Conservation (phyloP, 2,113 vertebrate species). For the Podarcis muralis region DNA sequence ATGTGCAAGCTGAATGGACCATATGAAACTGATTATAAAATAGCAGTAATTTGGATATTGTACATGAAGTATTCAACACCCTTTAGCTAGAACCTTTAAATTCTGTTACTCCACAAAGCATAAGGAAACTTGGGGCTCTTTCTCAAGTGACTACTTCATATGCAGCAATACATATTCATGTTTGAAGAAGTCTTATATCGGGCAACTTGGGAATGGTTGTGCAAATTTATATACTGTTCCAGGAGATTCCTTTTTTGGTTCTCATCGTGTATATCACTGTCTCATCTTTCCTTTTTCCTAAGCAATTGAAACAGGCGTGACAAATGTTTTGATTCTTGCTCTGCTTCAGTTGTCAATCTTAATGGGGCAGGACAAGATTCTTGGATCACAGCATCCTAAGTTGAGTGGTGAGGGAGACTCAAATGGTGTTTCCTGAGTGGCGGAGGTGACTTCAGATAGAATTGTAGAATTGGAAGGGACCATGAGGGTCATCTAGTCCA, state of each 20-base stretch:
- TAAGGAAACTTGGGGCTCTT: neutral
- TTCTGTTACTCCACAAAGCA: neutral
- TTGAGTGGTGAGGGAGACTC: neutral
- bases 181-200: neutral
- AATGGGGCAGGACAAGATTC: neutral
- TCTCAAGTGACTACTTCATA: neutral
- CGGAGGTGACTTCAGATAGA: too few relatives aligned
- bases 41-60: neutral
- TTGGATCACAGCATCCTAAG: neutral
- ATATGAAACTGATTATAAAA: neutral
- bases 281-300: neutral
- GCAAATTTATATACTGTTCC: neutral
- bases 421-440: neutral
- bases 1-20: neutral
- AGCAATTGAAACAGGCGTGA: neutral
- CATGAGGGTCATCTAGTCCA: too few relatives aligned
- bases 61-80: neutral
- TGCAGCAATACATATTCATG: neutral
- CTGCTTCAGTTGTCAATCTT: neutral
- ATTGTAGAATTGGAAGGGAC: too few relatives aligned
- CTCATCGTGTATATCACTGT: neutral
- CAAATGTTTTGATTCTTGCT: neutral
- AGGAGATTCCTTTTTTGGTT: neutral
- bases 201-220: neutral
- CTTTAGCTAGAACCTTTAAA: neutral